phyloP scores from a whole-genome alignment of 1,140 invertebrate genomes.

The Drosophila parvula region DNA sequence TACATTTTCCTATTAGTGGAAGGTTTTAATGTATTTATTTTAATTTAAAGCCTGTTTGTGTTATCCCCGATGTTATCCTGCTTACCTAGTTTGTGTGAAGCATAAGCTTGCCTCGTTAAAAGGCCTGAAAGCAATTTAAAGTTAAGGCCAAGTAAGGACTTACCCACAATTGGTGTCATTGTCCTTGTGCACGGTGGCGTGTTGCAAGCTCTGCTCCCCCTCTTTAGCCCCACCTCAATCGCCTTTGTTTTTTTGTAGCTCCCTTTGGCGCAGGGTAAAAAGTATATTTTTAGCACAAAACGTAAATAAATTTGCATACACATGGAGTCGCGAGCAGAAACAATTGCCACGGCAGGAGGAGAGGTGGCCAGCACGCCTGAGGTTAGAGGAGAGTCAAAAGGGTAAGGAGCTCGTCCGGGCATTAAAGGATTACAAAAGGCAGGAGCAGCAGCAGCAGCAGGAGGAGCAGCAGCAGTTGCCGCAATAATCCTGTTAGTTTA shows the following conservation, averaged over 20 bases:
- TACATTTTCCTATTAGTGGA: background rate
- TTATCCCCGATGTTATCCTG: conserved; percentile 3
- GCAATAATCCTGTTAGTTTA: conserved; percentile 79
- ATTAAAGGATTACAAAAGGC: conserved; percentile 74
- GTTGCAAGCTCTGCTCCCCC: conserved; percentile 53
- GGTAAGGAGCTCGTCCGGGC: conserved; percentile 28
- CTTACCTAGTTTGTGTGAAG: conserved; percentile 13
- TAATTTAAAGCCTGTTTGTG: background rate
- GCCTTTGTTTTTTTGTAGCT: conserved; percentile 55
- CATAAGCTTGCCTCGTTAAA: conserved; percentile 17
- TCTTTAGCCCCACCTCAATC: conserved; percentile 31
- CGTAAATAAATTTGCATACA: conserved; percentile 78
- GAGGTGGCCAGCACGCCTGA: background rate
- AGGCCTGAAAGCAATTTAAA: conserved; percentile 33
- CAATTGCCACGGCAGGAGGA: conserved; percentile 37
- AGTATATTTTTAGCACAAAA: conserved; percentile 72
- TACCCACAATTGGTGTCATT: conserved; percentile 67
- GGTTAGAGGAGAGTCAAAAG: conserved; percentile 11
- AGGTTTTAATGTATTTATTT: background rate
- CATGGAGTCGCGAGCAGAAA: conserved; percentile 40
- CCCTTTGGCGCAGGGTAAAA: conserved; percentile 30
- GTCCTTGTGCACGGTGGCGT: conserved; percentile 67
- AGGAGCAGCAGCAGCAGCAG: conserved; percentile 16
- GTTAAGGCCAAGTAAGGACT: conserved; percentile 44
- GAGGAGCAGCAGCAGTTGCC: conserved; percentile 60